Base-by-base conservation (phyloP, 2,888 invertebrate species). In the Subacronicta megacephala region DNA sequence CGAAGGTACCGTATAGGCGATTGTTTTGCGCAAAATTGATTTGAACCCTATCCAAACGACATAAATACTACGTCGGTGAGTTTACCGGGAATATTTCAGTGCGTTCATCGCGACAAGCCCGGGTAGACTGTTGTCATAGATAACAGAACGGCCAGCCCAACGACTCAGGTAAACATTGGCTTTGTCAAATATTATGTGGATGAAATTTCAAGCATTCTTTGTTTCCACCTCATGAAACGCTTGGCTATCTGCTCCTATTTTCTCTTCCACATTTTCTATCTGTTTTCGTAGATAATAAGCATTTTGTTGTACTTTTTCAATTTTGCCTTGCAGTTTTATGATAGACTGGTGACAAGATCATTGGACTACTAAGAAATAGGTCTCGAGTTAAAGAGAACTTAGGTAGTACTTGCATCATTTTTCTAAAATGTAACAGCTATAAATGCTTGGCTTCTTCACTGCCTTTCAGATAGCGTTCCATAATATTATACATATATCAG, bases 171-270 rank as follows among this genome's bases (percentile, higher is more conserved):
- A 90, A 89, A 91, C 86, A 90, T 87, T 82, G 83, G 82, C 84
- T 85, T 87, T 87, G 86, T 87, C 85, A 86, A 89, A 90, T 89
- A 90, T 90, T 88, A 86, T 87, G 83, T 81, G 84, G 82, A 88
- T 87, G 81, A 87, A 89, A 89, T 90, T 88, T 88, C 85, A 83
- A 84, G 83, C 81, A 83, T 85, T 85, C 84, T 84, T 85, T 84
- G 82, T 87, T 82, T 82, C 83, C 65, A 70, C 69, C 63, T 68
- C 65, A 67, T 77, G 56, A 62, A 69, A 66, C 62, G 60, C 70
- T 68, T 41, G 55, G 53, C n/a, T n/a, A n/a, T 68, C 58, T 61
- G 57, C 59, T 67, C 49, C 55, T 63, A 53, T 71, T 64, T 70
- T 64, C 40, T 35, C 26, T 36, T 45, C 57, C 43, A 42, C 61